phyloP scores from a whole-genome alignment of 2,797 vertebrate genomes.

The Perodicticus potto region DNA sequence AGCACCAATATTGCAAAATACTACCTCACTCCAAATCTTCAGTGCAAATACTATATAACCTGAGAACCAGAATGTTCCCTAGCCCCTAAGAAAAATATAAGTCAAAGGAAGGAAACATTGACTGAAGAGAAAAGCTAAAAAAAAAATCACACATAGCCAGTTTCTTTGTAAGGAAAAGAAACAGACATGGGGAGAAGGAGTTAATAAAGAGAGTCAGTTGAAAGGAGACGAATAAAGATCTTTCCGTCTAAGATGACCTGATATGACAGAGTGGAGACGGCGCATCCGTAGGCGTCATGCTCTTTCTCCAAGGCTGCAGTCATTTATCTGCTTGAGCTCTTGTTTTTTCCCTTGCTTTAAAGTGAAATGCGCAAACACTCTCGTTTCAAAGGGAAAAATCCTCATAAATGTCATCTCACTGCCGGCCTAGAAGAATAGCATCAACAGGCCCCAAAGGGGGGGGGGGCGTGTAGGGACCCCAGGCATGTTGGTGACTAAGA shows the following conservation, averaged over 20 bases:
- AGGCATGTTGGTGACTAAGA: constrained; percentile 54
- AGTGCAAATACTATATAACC: not conserved
- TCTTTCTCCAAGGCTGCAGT: constrained; percentile 47
- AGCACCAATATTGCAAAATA: not conserved
- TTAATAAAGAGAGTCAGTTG: constrained; percentile 23
- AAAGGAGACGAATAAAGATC: constrained; percentile 57
- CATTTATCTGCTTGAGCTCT: constrained; percentile 71
- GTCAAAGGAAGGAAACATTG: not conserved
- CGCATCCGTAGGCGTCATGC: not conserved
- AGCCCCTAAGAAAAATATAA: not conserved
- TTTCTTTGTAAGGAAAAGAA: constrained; percentile 20
- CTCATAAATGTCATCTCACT: constrained; percentile 80
- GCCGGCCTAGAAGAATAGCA: constrained; percentile 75
- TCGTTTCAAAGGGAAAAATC: constrained; percentile 80
- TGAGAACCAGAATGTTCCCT: not conserved
- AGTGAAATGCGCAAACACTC: constrained; percentile 77
- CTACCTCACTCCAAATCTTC: not conserved
- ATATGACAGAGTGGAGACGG: not conserved
- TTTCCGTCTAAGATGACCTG: not conserved
- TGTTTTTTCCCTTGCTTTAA: constrained; percentile 79
- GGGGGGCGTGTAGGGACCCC: not conserved
- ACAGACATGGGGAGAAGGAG: not conserved
- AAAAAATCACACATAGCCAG: not conserved
- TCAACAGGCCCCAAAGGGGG: not conserved
- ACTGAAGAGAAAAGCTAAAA: not conserved